Conservation (phyloP, 1,140 invertebrate genomes). For the Euwallacea similis region DNA sequence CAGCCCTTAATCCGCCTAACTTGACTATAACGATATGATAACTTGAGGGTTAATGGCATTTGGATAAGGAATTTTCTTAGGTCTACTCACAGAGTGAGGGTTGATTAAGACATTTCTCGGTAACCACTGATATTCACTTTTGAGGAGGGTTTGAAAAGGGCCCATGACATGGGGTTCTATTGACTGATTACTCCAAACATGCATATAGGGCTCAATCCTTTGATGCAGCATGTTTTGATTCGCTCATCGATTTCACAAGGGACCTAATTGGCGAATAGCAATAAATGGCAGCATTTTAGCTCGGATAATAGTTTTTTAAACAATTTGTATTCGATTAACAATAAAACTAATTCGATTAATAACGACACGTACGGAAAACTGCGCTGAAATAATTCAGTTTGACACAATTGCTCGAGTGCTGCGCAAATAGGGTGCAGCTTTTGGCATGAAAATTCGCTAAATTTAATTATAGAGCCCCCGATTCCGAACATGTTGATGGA, state of each 20-base stretch:
- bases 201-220: not conserved
- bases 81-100: not conserved
- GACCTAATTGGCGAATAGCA: slow-evolving; percentile 2
- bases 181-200: not conserved
- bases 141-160: too few species aligned
- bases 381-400: slow-evolving; percentile 15
- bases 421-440: slow-evolving; percentile 11
- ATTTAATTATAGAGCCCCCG: slow-evolving; percentile 12
- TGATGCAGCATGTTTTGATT: not conserved
- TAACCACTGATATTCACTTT: not conserved
- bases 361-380: not conserved
- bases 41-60: slow-evolving; percentile 10
- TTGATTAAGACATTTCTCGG: not conserved
- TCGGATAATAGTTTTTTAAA: slow-evolving; percentile 14
- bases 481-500: too few species aligned
- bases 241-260: not conserved
- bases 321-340: slow-evolving; percentile 6
- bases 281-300: not conserved
- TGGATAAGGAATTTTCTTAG: slow-evolving; percentile 18
- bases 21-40: slow-evolving; percentile 26
- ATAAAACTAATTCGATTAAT: slow-evolving; percentile 14
- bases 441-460: slow-evolving; percentile 20
- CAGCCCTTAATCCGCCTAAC: slow-evolving; percentile 11
- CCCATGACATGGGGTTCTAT: too few species aligned
- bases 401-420: slow-evolving; percentile 3